Base-by-base conservation (phyloP, 2,888 invertebrate genomes). In the Idaea biselata region DNA sequence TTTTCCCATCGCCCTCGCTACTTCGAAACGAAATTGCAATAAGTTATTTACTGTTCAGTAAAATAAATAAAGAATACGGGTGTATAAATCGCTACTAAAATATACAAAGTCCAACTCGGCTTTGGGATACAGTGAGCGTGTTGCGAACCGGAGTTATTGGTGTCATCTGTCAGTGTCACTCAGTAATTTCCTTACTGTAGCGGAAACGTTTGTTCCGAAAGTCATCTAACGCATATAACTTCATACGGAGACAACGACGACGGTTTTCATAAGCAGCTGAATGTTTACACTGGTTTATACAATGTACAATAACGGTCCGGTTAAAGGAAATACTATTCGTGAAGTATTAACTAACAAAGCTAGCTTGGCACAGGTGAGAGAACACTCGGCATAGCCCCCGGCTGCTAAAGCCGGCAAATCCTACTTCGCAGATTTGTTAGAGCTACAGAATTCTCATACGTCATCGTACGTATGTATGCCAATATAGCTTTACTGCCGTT, bases 121-220 rank as follows among this genome's bases (percentile, higher is more conserved):
- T 79, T 78, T 75, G 76, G 78, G 80, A 83, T 77, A 81, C 74
- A 79, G 76, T 73, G 71, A 76, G 74, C 74, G 79, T 79, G 80
- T 82, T 80, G 80, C 77, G 81, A 80, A 80, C 78, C 78, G 79
- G 81, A 87, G 82, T 88, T 88, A 88, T 88, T 87, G 87, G 84
- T 80, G 80, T 84, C 86, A 89, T 90, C 83, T 86, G 85, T 90
- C 89, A 88, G 80, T 82, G 89, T 85, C 87, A 80, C 83, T 84
- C 80, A 80, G 86, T 87, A 87, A 89, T 88, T 87, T 88, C 82
- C 85, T 84, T 80, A 80, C 80, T 79, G 75, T 77, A 73, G 75
- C 82, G 80, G 79, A 81, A 84, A 85, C 83, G 83, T 84, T 84
- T 84, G 83, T 86, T 87, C 78, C 84, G 79, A 83, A 87, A 87